phyloP scores from a whole-genome alignment of 2,113 vertebrate species.

The Neomonachus schauinslandi region DNA sequence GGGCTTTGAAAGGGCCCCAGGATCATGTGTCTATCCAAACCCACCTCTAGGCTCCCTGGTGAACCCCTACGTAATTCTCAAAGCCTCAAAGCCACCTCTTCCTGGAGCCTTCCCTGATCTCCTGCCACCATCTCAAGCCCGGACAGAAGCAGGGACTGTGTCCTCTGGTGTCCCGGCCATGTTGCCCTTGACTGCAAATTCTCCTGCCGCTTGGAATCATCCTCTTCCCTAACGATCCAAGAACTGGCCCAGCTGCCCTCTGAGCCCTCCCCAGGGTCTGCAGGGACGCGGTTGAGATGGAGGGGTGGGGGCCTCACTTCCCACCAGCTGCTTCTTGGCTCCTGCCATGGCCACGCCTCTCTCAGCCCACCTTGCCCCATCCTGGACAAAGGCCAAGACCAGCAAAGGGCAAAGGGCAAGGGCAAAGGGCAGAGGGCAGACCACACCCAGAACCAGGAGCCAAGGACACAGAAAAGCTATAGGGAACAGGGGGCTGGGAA shows the following conservation, averaged over 20 bases:
- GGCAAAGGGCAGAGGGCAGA: not conserved
- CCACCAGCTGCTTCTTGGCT: not conserved
- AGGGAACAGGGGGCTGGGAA: not conserved
- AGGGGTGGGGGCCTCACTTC: not conserved
- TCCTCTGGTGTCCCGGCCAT: not conserved
- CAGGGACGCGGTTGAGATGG: accelerated
- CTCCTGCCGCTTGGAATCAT: not conserved
- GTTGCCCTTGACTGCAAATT: too few species aligned
- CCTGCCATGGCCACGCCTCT: not conserved
- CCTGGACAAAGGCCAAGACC: not conserved
- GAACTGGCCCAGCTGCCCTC: not conserved
- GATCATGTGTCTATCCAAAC: not conserved
- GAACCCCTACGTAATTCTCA: not conserved
- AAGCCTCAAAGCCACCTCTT: not conserved
- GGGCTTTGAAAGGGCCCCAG: not conserved
- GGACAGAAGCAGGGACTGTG: not conserved
- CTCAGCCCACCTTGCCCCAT: not conserved
- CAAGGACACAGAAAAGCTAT: not conserved
- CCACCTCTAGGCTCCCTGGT: not conserved
- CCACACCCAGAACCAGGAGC: not conserved
- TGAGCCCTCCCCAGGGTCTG: too few species aligned
- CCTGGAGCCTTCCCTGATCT: not conserved
- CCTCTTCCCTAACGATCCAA: not conserved
- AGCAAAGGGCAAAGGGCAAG: not conserved
- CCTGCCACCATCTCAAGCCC: not conserved